Percentiles rank a stretch among this genome's conserved stretches.
Evolutionary conservation across 2,888 invertebrate species (phyloP).

Genomic region (Phortica magna): DNA sequence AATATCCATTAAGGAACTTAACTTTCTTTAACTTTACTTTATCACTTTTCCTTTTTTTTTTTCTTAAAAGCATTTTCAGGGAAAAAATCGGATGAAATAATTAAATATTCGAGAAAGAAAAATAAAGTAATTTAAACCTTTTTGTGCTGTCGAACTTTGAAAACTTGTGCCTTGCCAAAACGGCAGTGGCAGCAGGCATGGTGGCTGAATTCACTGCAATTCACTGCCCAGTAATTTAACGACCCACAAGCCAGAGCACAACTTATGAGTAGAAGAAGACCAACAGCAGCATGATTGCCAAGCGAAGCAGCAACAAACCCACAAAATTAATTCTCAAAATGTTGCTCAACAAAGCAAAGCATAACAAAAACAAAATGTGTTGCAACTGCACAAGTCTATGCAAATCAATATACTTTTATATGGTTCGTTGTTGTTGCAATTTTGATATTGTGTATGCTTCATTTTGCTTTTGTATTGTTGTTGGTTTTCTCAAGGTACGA

Average conservation of each 20-base stretch:
- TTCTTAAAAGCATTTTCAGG: neutral
- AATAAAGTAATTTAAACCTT: slow-evolving; percentile 39
- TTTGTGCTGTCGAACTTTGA: neutral
- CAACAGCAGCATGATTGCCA: neutral
- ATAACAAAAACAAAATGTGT: neutral
- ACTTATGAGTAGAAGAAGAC: neutral
- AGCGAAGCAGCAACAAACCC: slow-evolving; percentile 35
- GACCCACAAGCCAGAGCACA: neutral
- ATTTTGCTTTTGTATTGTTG: neutral
- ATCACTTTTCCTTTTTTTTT: neutral
- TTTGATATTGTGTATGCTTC: neutral
- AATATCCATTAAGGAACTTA: too few relatives aligned
- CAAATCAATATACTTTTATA: neutral
- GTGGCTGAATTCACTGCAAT: neutral
- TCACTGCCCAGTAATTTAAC: neutral
- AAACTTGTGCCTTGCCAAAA: slow-evolving; percentile 16
- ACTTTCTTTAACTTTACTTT: neutral
- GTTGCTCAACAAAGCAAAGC: neutral
- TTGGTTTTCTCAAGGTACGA: neutral
- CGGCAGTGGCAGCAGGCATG: neutral
- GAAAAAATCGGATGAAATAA: slow-evolving; percentile 51
- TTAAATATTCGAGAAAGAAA: slow-evolving; percentile 51
- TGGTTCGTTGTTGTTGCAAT: slow-evolving; percentile 1
- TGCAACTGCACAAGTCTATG: slow-evolving; percentile 1
- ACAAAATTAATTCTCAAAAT: neutral